Conservation (phyloP, 1,140 invertebrate species). For the Oppia nitens region DNA sequence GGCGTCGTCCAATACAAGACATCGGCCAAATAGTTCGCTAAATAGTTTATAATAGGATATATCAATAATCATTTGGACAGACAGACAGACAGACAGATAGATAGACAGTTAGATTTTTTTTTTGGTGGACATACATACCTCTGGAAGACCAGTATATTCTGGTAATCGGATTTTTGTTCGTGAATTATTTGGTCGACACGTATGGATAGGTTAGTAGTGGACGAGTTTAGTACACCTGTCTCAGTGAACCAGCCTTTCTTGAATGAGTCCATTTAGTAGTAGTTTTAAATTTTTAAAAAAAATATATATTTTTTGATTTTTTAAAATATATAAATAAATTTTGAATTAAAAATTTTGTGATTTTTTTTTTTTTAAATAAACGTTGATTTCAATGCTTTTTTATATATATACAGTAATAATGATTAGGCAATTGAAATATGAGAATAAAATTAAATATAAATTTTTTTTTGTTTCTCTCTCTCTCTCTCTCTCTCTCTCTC, state of each 20-base stretch:
- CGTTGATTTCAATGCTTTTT: too few relatives aligned
- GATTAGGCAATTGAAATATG: too few relatives aligned
- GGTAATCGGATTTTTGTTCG: constrained; percentile 63
- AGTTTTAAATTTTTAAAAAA: neutral
- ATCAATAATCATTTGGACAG: constrained; percentile 1
- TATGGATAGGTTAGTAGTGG: constrained; percentile 61
- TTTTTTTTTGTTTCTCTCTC: too few relatives aligned
- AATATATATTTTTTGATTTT: too few relatives aligned
- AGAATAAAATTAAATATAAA: too few relatives aligned
- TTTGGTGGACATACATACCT: constrained; percentile 44
- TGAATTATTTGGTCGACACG: constrained; percentile 69
- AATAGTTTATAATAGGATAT: too few relatives aligned
- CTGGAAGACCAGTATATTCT: constrained; percentile 74
- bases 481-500: too few relatives aligned
- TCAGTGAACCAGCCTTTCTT: constrained; percentile 81
- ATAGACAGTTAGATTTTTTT: too few relatives aligned
- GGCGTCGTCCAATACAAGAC: constrained; percentile 80
- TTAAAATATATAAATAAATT: too few relatives aligned
- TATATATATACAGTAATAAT: too few relatives aligned
- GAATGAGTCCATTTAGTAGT: constrained; percentile 37
- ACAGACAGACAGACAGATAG: neutral
- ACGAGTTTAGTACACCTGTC: constrained; percentile 72
- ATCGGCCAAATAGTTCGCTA: constrained; percentile 70
- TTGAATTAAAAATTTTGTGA: too few relatives aligned
- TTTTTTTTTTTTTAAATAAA: too few relatives aligned